A percentile compares a stretch with the other conserved stretches of the same genome.
phyloP scores from a whole-genome alignment of 2,797 vertebrate genomes.

The Paramormyrops hopkinsi region DNA sequence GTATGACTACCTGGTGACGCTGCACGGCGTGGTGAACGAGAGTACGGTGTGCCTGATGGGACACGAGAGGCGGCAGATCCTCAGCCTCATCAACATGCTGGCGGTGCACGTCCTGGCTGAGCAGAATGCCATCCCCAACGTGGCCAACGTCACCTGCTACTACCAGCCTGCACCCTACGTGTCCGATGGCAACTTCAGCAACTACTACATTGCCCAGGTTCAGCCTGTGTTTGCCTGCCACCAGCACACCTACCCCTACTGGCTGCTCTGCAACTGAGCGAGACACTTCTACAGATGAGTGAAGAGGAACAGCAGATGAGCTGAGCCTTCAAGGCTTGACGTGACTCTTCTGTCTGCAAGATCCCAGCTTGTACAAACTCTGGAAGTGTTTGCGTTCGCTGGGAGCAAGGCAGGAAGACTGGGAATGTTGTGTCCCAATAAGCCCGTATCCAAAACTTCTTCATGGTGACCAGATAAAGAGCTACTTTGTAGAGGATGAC shows the following conservation, averaged over 20 bases:
- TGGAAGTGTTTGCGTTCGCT: neutral
- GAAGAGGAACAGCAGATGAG: conserved; percentile 27
- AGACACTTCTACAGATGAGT: conserved; percentile 22
- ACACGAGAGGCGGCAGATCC: conserved; percentile 88
- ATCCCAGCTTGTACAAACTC: neutral
- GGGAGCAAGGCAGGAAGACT: neutral
- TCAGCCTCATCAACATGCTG: conserved; percentile 89
- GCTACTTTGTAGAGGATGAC: neutral
- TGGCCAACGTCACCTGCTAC: conserved; percentile 95
- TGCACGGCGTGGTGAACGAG: conserved; percentile 89
- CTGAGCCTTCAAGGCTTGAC: neutral
- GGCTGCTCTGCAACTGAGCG: conserved; percentile 91
- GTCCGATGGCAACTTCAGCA: conserved; percentile 92
- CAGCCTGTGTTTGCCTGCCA: conserved; percentile 83
- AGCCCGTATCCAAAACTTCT: neutral
- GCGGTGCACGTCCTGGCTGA: conserved; percentile 86
- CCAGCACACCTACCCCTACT: conserved; percentile 81
- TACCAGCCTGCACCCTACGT: conserved; percentile 97
- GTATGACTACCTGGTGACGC: conserved; percentile 93
- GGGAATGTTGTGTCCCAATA: neutral
- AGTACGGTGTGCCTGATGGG: conserved; percentile 99
- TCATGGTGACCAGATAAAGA: neutral
- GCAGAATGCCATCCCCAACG: conserved; percentile 90
- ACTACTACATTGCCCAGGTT: conserved; percentile 94
- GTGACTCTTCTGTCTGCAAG: neutral